These are phyloP conservation scores for Lanius collurio DNA, from an alignment of 2,113 vertebrate genomes.

Conservation along the genomic window DNA sequence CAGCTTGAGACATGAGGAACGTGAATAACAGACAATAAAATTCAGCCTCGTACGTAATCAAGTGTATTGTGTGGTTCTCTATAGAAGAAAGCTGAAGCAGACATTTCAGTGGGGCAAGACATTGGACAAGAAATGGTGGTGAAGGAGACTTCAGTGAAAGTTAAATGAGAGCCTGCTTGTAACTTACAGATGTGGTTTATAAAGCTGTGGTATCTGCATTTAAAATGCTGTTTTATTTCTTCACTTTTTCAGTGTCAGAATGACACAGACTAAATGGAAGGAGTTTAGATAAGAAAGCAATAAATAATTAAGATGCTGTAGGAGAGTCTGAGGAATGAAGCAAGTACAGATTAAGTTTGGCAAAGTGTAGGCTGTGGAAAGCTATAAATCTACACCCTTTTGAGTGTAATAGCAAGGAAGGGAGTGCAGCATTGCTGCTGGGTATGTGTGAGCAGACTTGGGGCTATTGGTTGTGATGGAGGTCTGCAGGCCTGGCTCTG, in stretches of 20 bases:
- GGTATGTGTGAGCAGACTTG: background rate
- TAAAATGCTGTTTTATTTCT: background rate
- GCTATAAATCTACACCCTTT: background rate
- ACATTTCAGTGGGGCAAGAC: background rate
- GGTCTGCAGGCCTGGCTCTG: background rate
- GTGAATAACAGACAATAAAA: background rate
- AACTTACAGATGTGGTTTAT: background rate
- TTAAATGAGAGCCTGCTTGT: background rate
- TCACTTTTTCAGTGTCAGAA: background rate
- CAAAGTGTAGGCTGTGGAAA: background rate
- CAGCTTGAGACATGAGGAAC: background rate
- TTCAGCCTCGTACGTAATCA: background rate
- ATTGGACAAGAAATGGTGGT: background rate
- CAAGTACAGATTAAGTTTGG: background rate
- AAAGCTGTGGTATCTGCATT: background rate
- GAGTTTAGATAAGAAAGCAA: conserved; percentile 26
- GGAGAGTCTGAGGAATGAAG: background rate
- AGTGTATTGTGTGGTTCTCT: background rate
- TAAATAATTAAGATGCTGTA: conserved; percentile 14
- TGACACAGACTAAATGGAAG: background rate
- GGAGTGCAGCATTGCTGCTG: background rate
- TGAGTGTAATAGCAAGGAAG: background rate
- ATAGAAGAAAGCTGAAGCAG: background rate
- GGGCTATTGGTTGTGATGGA: background rate
- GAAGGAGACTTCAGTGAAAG: background rate